These are phyloP conservation scores for Poeciliopsis infans DNA, from an alignment of 2,797 vertebrate genomes.

Conservation along the genomic window DNA sequence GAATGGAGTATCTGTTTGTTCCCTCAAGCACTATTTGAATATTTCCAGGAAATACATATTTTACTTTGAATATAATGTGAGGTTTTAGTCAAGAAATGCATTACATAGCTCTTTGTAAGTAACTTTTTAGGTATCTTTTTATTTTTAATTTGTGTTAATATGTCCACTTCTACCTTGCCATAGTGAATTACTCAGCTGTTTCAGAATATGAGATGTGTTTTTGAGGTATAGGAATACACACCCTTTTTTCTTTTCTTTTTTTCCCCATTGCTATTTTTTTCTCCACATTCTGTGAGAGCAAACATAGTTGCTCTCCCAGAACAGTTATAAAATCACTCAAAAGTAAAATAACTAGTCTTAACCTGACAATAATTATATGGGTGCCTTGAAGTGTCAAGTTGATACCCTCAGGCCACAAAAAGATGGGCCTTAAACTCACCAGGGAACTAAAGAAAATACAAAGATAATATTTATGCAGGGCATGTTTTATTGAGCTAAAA, in stretches of 20 bases:
- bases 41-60: neutral
- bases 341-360: neutral
- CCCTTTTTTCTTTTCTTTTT: neutral
- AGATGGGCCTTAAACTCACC: neutral
- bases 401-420: neutral
- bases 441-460: neutral
- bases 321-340: neutral
- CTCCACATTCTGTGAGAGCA: neutral
- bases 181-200: neutral
- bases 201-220: neutral
- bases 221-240: neutral
- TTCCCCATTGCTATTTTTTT: neutral
- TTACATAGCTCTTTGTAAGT: neutral
- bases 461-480: constrained; percentile 15
- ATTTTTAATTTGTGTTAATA: neutral
- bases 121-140: neutral
- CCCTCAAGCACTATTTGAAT: neutral
- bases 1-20: neutral
- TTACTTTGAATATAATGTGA: neutral
- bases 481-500: constrained; percentile 65
- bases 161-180: neutral
- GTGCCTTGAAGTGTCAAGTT: neutral
- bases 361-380: neutral
- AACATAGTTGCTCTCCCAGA: neutral
- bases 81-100: neutral